Conservation (phyloP, 1,140 invertebrate species). For the Ganaspis sp. region DNA sequence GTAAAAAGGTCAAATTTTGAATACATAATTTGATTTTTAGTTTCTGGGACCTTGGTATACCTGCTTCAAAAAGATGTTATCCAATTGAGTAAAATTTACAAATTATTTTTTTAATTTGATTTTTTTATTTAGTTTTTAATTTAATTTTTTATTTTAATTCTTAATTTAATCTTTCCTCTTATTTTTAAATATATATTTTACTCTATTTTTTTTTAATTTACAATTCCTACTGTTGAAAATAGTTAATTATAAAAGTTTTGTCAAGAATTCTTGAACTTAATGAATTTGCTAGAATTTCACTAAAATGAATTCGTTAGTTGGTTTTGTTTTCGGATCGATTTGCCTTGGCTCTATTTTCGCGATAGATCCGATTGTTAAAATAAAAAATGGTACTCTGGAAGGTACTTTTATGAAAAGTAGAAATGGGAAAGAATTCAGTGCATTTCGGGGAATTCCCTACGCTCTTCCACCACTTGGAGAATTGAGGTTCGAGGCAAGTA, state of each 20-base stretch:
- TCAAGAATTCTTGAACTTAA: not conserved
- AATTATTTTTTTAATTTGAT: no score
- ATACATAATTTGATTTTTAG: not conserved
- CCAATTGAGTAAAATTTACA: no score
- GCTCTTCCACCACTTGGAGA: slow-evolving; percentile 77
- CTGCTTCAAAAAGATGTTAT: no score
- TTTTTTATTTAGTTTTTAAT: no score
- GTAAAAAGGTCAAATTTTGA: not conserved
- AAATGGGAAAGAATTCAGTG: slow-evolving; percentile 69
- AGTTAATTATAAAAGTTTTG: not conserved
- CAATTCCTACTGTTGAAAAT: no score
- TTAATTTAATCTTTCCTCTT: no score
- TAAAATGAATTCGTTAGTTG: not conserved
- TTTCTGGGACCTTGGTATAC: no score
- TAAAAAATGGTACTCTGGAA: slow-evolving; percentile 69
- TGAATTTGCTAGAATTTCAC: not conserved
- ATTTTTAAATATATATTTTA: no score
- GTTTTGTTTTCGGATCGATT: slow-evolving; percentile 23
- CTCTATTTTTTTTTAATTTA: no score
- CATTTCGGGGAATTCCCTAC: slow-evolving; percentile 79
- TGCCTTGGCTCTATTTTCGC: not conserved
- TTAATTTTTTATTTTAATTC: no score
- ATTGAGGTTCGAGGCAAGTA: slow-evolving; percentile 77
- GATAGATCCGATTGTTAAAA: slow-evolving; percentile 49
- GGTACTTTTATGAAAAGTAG: slow-evolving; percentile 65